A percentile compares a stretch with the other conserved stretches of the same genome.
These are phyloP conservation scores for Notothenia rossii DNA, from an alignment of 2,113 vertebrate genomes.

Conservation along the genomic window DNA sequence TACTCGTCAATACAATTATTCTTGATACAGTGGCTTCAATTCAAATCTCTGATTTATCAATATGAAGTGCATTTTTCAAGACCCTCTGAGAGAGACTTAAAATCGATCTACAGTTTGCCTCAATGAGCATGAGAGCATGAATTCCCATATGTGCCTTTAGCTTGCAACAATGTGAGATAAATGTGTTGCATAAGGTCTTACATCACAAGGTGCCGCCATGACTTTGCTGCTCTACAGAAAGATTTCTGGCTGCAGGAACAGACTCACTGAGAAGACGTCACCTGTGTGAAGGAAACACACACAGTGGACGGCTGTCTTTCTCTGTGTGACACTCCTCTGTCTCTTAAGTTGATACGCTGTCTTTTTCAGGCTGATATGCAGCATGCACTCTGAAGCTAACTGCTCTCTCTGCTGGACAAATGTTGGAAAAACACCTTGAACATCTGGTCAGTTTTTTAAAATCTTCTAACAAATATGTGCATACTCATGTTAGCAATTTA, in stretches of 20 bases:
- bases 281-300: not conserved
- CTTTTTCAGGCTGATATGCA: not conserved
- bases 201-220: constrained; percentile 27
- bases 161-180: constrained; percentile 8
- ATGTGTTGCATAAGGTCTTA: constrained; percentile 31
- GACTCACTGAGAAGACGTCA: constrained; percentile 1
- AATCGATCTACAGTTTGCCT: not conserved
- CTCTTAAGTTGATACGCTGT: not conserved
- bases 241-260: not conserved
- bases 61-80: not conserved
- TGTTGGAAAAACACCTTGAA: constrained; percentile 16
- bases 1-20: not conserved
- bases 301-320: not conserved
- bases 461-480: not conserved
- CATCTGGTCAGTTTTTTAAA: not conserved
- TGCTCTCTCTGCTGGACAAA: constrained; percentile 69
- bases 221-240: constrained; percentile 23
- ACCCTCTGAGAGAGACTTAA: not conserved
- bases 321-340: not conserved
- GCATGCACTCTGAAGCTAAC: not conserved
- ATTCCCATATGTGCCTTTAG: constrained; percentile 11
- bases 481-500: not conserved
- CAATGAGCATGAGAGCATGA: not conserved
- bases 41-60: not conserved
- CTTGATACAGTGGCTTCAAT: not conserved